Percentiles rank a stretch among this genome's conserved stretches.
These are phyloP conservation scores for Engraulis encrasicolus DNA, from an alignment of 2,113 vertebrate genomes.

Conservation along the genomic window DNA sequence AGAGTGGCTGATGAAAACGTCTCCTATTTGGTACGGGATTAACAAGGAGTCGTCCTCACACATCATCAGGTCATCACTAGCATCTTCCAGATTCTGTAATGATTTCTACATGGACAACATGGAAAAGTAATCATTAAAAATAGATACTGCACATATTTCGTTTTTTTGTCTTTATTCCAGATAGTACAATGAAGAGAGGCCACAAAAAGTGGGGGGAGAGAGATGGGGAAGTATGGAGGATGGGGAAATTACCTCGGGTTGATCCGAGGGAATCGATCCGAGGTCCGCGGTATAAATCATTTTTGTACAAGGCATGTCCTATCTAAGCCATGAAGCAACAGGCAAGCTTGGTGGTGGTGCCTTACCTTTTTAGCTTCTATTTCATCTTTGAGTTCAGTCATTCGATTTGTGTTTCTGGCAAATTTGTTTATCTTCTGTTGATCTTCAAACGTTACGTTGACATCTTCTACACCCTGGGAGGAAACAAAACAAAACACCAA, in stretches of 20 bases:
- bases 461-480: conserved; percentile 91
- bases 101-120: conserved; percentile 79
- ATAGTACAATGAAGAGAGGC: no score
- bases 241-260: no score
- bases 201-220: no score
- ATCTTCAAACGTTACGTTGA: conserved; percentile 96
- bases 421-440: conserved; percentile 99
- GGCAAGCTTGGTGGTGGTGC: background rate
- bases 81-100: conserved; percentile 93
- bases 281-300: no score
- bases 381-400: conserved; percentile 94
- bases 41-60: conserved; percentile 84
- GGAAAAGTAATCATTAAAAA: no score
- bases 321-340: background rate
- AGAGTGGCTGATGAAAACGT: conserved; percentile 93
- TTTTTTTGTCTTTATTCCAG: no score
- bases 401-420: conserved; percentile 93
- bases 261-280: no score
- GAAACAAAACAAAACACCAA: background rate
- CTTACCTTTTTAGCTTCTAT: conserved; percentile 92
- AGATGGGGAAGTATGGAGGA: no score
- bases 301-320: background rate
- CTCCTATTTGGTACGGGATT: conserved; percentile 94
- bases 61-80: conserved; percentile 93
- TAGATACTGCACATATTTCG: no score